Evolutionary conservation across 1,140 invertebrate genomes (phyloP), one percentile per base, ranked within the genome.

Genomic region (Drosophila neocordata): DNA sequence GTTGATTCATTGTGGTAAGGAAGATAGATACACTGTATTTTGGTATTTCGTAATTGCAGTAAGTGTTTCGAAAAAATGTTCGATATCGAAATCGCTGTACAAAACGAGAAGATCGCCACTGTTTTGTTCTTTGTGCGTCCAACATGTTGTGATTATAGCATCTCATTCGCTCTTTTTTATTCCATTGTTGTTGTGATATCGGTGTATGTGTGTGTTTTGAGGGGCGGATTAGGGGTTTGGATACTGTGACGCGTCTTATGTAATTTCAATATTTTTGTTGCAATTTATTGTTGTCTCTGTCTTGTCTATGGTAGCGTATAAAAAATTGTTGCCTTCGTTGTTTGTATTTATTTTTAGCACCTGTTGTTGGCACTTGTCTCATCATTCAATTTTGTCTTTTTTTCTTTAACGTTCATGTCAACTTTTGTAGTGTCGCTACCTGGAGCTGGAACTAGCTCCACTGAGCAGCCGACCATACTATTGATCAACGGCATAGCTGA

Each of bases 381-480:
- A 15, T 31, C n/a, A 13, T 51, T 66, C 31, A 44, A 6, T 61
- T 24, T 67, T 35, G 38, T 34, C 18, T 31, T 34, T 55, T 37
- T 44, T n/a, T 20, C 38, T 59, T n/a, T 2, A 6, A 0, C 18
- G 22, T 8, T 27, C 9, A 11, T 37, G 24, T 9, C 4, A 31
- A 31, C 6, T 31, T 12, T 69, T 72, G 18, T 38, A 91, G 90
- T 91, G 89, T 91, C 90, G 79, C 79, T 91, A 72, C 90, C 90
- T 74, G 90, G 90, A 60, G 80, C 90, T 80, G 87, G 87, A 78
- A 78, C 79, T 69, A 76, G 70, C 58, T 58, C 73, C 62, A 87
- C 65, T 57, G 87, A 90, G 64, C 85, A 91, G 69, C 89, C 89
- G 57, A 91, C 90, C 31, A 91, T 91, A 67, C 65, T 91, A 57